These are phyloP conservation scores for Phengaris alcon DNA, from an alignment of 2,888 invertebrate species.

Conservation along the genomic window DNA sequence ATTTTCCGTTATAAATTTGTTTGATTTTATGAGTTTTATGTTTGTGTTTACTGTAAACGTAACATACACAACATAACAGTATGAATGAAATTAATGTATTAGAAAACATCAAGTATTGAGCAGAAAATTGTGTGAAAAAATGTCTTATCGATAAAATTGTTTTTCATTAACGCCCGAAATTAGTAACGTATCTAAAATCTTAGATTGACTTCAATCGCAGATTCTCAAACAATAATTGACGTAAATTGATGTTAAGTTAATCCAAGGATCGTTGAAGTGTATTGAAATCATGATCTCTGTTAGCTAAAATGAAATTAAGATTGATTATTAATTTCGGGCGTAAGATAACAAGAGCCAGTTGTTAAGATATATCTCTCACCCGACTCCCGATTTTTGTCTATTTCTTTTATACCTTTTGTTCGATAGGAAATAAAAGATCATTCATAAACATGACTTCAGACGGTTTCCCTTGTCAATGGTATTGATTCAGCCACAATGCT, in stretches of 20 bases:
- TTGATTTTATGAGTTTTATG: conserved; percentile 3
- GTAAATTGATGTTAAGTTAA: too few species aligned
- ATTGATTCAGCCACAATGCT: not conserved
- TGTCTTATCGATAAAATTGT: not conserved
- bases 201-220: too few species aligned
- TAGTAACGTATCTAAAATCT: too few species aligned
- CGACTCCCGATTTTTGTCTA: not conserved
- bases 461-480: not conserved
- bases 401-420: not conserved
- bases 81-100: too few species aligned
- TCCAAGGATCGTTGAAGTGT: too few species aligned
- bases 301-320: too few species aligned
- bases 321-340: too few species aligned
- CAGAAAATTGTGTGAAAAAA: not conserved
- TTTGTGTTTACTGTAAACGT: not conserved
- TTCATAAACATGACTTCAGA: conserved; percentile 5
- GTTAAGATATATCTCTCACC: not conserved
- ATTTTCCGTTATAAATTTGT: conserved; percentile 2
- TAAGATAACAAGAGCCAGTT: not conserved
- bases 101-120: too few species aligned
- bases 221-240: too few species aligned
- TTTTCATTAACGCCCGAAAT: not conserved
- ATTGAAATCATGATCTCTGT: too few species aligned
- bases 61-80: too few species aligned
- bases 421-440: not conserved